Evolutionary conservation across 1,140 invertebrate species (phyloP).

Genomic region (Carposina sasakii): DNA sequence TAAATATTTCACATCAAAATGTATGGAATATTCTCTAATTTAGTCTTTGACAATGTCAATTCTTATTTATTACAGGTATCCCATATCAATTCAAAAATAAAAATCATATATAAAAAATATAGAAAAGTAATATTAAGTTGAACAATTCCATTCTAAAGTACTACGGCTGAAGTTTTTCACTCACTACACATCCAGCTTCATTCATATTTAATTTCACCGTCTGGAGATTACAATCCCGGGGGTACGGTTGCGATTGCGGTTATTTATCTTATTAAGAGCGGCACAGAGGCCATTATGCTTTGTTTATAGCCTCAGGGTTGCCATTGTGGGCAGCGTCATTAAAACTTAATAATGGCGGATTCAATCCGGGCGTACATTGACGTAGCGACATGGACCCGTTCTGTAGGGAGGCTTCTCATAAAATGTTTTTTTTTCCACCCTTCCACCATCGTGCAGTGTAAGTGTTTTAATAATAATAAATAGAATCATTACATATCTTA

Average conservation of each 20-base stretch:
- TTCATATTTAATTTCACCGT: slow-evolving; percentile 31
- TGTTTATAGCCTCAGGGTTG: slow-evolving; percentile 39
- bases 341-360: slow-evolving; percentile 57
- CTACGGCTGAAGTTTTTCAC: no score
- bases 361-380: slow-evolving; percentile 34
- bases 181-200: slow-evolving; percentile 15
- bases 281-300: slow-evolving; percentile 46
- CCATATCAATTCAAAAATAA: no score
- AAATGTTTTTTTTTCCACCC: no score
- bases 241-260: slow-evolving; percentile 25
- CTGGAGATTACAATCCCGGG: slow-evolving; percentile 25
- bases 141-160: no score
- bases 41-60: not conserved
- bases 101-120: no score
- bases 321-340: slow-evolving; percentile 44
- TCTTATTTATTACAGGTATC: no score
- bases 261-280: slow-evolving; percentile 42
- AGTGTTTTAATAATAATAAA: no score
- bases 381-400: no score
- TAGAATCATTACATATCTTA: no score
- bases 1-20: not conserved
- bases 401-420: no score
- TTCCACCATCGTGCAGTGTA: no score
- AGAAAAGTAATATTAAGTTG: no score
- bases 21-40: not conserved